Conservation (phyloP, 2,888 invertebrate species). For the Galeruca laticollis region DNA sequence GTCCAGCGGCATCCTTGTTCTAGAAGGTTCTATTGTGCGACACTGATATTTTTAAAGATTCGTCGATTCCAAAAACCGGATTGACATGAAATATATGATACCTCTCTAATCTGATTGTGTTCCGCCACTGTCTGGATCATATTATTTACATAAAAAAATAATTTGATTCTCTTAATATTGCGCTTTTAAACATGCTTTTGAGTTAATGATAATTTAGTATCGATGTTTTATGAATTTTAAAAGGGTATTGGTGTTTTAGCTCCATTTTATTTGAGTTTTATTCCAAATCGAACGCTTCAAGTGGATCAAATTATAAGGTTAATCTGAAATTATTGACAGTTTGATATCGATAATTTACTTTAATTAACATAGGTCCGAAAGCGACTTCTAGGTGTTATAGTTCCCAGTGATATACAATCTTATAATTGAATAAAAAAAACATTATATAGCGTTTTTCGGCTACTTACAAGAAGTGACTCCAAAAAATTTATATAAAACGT, state of each 20-base stretch:
- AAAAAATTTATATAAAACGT: too few relatives aligned
- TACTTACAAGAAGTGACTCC: too few relatives aligned
- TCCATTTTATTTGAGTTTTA: conserved; percentile 12
- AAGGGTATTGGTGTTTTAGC: conserved; percentile 13
- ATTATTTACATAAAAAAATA: conserved; percentile 23
- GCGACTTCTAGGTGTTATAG: background rate
- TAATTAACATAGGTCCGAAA: background rate
- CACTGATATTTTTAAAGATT: too few relatives aligned
- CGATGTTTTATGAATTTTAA: conserved; percentile 13
- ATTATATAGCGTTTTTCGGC: too few relatives aligned
- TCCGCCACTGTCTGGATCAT: background rate
- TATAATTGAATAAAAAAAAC: background rate
- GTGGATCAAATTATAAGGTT: background rate
- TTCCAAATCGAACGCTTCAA: background rate
- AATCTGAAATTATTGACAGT: background rate
- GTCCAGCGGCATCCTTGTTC: too few relatives aligned
- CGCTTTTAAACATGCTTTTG: conserved; percentile 10
- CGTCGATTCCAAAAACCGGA: too few relatives aligned
- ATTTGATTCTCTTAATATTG: conserved; percentile 19
- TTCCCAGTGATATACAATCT: background rate
- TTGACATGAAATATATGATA: background rate
- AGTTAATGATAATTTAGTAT: conserved; percentile 23
- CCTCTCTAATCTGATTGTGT: background rate
- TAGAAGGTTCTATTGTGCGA: too few relatives aligned
- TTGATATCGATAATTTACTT: background rate